Base-by-base conservation (phyloP, 2,113 vertebrate species). In the Chaetura pelagica region DNA sequence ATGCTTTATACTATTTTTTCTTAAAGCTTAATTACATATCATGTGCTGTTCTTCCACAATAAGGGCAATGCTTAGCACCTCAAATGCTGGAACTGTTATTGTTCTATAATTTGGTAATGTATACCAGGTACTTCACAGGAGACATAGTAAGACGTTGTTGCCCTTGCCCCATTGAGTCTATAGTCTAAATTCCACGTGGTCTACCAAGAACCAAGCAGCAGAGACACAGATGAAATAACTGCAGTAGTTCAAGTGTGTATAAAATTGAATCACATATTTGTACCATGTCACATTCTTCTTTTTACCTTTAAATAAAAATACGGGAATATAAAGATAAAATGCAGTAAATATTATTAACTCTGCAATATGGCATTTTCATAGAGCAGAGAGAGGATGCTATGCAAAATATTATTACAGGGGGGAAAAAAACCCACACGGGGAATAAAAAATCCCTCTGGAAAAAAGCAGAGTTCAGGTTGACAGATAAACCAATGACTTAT, bases 261-360 rank as follows among this genome's bases (percentile, higher is more conserved):
- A 82, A 83, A 68, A 91, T 95, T 76, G 73, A 91, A 73, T 63
- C 35, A 85, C 19, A 15, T 44, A 62, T 61, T 91, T 84, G 27
- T 62, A 76, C 24, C 34, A 20, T 63, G 59, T n/a, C 40, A 64
- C 10, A 52, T 52, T 68, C 20, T 64, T 83, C 35, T 84, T n/a
- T 79, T 83, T 68, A 51, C 71, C 19, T 89, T 87, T 91, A 69
- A 93, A 85, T 93, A 79, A 93, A 85, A 94, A 35, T 52, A 52
- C 40, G 78, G 14, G 19, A 81, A 87, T 84, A 80, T 44, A 85
- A 79, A 93, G n/a, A 75, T 17, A 69, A 82, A 95, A 86, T 71
- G 19, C 51, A 90, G 42, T 26, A 73, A 83, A 72, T 69, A 68
- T 4, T 3, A 88, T 62, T 61, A 59, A 42, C 44, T 48, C 35